These are phyloP conservation scores for Lamellibrachia luymesi DNA, from an alignment of 1,140 invertebrate species.

Conservation along the genomic window DNA sequence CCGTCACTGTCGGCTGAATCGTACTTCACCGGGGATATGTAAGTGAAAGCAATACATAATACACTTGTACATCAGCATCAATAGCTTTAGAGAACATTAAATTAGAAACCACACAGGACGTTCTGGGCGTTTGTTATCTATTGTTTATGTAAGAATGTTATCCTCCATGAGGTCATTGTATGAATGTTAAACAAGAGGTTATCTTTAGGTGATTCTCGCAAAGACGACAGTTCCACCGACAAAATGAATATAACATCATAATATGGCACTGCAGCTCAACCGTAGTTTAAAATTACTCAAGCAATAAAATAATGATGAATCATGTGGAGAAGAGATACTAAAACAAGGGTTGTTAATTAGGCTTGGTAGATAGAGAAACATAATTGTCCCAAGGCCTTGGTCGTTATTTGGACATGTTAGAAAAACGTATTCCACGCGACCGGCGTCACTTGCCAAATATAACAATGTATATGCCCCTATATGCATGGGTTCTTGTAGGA, in stretches of 20 bases:
- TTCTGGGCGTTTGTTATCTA: background rate
- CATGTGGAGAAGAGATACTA: background rate
- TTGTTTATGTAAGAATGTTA: background rate
- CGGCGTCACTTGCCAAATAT: background rate
- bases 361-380: background rate
- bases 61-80: background rate
- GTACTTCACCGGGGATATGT: background rate
- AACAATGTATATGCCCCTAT: background rate
- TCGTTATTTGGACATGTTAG: background rate
- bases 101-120: background rate
- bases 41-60: background rate
- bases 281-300: background rate
- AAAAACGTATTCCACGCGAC: background rate
- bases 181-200: background rate
- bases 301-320: too few relatives aligned
- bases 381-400: too few relatives aligned
- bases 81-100: background rate
- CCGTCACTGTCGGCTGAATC: background rate
- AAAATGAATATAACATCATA: background rate
- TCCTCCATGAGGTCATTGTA: background rate
- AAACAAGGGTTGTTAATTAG: background rate
- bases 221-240: background rate
- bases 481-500: background rate
- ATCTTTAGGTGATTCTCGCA: background rate
- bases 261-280: background rate